Evolutionary conservation across 2,797 vertebrate genomes (phyloP), one percentile per base, ranked within the genome.

Genomic region (Crax fasciolata): DNA sequence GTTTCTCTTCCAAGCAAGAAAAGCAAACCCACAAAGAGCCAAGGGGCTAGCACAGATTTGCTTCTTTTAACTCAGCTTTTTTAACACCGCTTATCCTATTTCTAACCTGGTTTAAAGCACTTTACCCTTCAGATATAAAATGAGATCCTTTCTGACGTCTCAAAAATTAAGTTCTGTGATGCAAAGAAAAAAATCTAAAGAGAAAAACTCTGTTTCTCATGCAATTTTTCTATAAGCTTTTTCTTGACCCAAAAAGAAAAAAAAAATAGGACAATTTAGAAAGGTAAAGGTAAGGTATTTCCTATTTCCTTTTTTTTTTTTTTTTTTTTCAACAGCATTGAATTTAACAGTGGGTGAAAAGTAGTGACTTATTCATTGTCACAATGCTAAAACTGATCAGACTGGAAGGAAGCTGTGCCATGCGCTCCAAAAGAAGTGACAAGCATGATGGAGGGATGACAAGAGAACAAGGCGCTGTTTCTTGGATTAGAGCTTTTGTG

Each of bases 401-500:
- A 13, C 39, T 91, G 70, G 79, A 83, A 32, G 38, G 66, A 13
- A 55, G 30, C 5, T 65, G 46, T 6, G 2, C 43, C 12, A 0
- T 25, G 59, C 66, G 71, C 49, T 80, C 41, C 9, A 46, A 39
- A 39, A 89, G 49, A 87, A 80, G n/a, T 13, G 24, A 84, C 35
- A 30, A 39, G 32, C 79, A 54, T 5, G 58, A 88, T 25, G 58
- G 68, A 75, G 41, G 81, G 66, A 62, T 82, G 46, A 54, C 28
- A 32, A 80, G 80, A 86, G 35, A 82, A 38, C 1, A 55, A 87
- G 73, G 79, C 68, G 70, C 41, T 1, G 0, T 80, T 87, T 93
- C 85, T 94, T 86, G 85, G 54, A 76, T 81, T 44, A 72, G 54
- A 91, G 66, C 20, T 72, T 75, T 86, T 52, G 30, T 48, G 68